phyloP scores from a whole-genome alignment of 2,888 invertebrate genomes.

The Allygus modestus region DNA sequence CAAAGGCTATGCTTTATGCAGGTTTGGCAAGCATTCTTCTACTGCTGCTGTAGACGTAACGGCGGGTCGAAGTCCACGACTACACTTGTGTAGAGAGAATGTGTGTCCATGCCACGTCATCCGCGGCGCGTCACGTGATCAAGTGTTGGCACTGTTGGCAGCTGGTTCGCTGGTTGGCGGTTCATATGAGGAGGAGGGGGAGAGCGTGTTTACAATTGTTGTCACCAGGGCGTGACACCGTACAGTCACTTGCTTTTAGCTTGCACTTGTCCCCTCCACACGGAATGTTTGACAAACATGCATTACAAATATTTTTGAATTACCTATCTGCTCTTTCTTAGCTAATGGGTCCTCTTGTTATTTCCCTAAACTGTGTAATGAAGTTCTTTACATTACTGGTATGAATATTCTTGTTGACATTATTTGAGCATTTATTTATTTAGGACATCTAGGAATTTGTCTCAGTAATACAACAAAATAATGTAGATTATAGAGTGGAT shows the following conservation, averaged over 20 bases:
- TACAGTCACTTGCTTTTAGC: not conserved
- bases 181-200: no score
- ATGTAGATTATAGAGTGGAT: no score
- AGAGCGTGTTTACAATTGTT: not conserved
- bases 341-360: no score
- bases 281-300: not conserved
- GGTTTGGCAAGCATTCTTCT: conserved; percentile 19
- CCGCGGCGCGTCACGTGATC: not conserved
- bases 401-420: no score
- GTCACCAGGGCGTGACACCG: conserved; percentile 5
- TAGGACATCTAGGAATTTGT: no score
- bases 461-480: no score
- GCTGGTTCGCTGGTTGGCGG: not conserved
- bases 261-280: not conserved
- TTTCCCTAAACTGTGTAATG: no score
- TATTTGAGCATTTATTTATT: no score
- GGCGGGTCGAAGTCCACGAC: conserved; percentile 39
- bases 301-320: not conserved
- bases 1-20: conserved; percentile 42
- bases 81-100: conserved; percentile 12
- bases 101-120: not conserved
- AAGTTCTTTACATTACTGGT: no score
- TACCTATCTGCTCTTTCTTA: no score
- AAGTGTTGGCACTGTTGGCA: not conserved
- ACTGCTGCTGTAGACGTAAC: conserved; percentile 3